phyloP scores from a whole-genome alignment of 2,797 vertebrate species.

The Setipinna tenuifilis region DNA sequence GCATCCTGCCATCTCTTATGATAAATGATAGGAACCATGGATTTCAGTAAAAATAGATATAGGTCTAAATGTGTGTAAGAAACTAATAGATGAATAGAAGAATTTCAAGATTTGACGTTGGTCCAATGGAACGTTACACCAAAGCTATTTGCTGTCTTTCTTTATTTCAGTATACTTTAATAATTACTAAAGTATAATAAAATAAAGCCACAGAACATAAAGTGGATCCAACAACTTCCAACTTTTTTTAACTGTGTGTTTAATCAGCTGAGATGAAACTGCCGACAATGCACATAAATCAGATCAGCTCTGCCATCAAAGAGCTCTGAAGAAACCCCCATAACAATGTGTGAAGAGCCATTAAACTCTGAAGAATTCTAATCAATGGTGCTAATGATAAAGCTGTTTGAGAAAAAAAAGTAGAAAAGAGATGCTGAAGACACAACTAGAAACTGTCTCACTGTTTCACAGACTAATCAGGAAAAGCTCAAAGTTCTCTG shows the following conservation, averaged over 20 bases:
- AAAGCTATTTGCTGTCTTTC: not conserved
- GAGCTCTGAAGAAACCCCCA: not conserved
- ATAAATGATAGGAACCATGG: too few species aligned
- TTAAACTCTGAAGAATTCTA: not conserved
- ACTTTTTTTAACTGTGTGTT: not conserved
- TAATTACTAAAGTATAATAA: not conserved
- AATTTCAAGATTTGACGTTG: not conserved
- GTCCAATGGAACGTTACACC: not conserved
- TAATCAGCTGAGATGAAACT: slow-evolving; percentile 9
- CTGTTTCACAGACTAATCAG: not conserved
- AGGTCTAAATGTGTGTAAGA: too few species aligned
- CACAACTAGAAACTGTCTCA: not conserved
- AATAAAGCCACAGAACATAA: not conserved
- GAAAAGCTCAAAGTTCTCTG: not conserved
- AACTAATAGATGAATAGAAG: too few species aligned
- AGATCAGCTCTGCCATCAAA: not conserved
- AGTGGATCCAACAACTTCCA: not conserved
- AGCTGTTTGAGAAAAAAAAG: not conserved
- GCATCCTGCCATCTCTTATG: too few species aligned
- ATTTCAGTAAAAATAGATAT: too few species aligned
- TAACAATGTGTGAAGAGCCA: slow-evolving; percentile 12
- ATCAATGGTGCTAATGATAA: slow-evolving; percentile 21
- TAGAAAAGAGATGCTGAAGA: not conserved
- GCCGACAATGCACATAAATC: not conserved
- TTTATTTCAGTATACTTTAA: too few species aligned